Evolutionary conservation across 1,140 invertebrate genomes (phyloP).

Genomic region (Artemia franciscana): DNA sequence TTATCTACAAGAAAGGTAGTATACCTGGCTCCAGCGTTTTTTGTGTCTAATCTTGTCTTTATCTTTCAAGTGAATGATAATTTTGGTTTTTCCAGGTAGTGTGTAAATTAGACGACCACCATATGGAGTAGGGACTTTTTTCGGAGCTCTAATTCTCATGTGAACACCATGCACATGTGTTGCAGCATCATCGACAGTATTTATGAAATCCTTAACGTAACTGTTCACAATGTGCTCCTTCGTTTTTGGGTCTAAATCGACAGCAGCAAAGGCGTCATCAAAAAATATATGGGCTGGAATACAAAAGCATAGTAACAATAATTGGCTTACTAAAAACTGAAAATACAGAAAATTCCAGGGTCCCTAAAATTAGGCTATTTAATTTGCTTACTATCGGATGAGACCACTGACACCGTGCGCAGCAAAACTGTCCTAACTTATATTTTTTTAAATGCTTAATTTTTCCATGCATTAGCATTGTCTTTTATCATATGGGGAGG

Average conservation of each 20-base stretch:
- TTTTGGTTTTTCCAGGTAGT: slow-evolving; percentile 22
- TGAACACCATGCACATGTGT: slow-evolving; percentile 12
- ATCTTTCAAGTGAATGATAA: slow-evolving; percentile 24
- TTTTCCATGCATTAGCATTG: too few species aligned
- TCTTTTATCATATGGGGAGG: too few species aligned
- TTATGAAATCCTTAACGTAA: slow-evolving; percentile 16
- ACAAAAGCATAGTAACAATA: too few species aligned
- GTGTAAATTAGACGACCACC: slow-evolving; percentile 22
- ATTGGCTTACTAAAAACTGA: too few species aligned
- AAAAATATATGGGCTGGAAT: slow-evolving; percentile 30
- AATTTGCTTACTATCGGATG: too few species aligned
- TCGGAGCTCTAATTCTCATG: slow-evolving; percentile 15
- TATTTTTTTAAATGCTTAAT: too few species aligned
- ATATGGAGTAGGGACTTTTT: slow-evolving; percentile 23
- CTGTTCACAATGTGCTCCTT: slow-evolving; percentile 13
- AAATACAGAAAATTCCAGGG: too few species aligned
- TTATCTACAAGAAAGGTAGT: not conserved
- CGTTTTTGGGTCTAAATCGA: slow-evolving; percentile 11
- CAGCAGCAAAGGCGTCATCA: slow-evolving; percentile 29
- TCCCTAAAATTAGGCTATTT: too few species aligned
- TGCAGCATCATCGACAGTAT: slow-evolving; percentile 17
- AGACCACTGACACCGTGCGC: too few species aligned
- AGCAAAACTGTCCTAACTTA: too few species aligned
- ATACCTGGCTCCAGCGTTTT: slow-evolving; percentile 24
- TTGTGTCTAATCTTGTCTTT: slow-evolving; percentile 23